Evolutionary conservation across 1,140 invertebrate species (phyloP).

Genomic region (Oncopodura yosiiana): DNA sequence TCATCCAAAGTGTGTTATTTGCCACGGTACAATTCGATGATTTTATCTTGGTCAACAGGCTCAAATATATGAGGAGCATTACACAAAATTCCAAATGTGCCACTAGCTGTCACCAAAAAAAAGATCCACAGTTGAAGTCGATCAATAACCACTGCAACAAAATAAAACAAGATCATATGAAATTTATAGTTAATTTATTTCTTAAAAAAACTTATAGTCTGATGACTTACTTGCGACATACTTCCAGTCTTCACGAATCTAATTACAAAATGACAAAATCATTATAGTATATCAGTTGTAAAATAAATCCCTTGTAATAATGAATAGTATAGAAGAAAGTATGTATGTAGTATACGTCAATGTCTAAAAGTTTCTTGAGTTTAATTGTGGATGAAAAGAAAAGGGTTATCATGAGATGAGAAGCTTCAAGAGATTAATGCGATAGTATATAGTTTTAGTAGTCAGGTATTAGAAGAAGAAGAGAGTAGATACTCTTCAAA

Average conservation of each 20-base stretch:
- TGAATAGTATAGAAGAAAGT: neutral
- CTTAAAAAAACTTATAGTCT: neutral
- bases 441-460: too few species aligned
- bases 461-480: too few species aligned
- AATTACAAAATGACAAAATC: conserved; percentile 22
- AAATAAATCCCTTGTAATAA: too few species aligned
- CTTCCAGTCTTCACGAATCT: conserved; percentile 99
- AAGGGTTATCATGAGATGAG: neutral
- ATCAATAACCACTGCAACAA: conserved; percentile 99
- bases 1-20: too few species aligned
- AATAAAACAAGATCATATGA: neutral
- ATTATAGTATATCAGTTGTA: too few species aligned
- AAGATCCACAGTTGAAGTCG: conserved; percentile 93
- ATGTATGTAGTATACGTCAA: too few species aligned
- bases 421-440: neutral
- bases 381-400: too few species aligned
- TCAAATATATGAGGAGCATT: conserved; percentile 99
- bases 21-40: conserved; percentile 87
- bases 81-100: conserved; percentile 93
- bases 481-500: too few species aligned
- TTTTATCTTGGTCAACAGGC: conserved; percentile 92
- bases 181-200: neutral
- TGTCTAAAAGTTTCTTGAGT: too few species aligned
- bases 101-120: conserved; percentile 86
- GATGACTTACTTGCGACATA: conserved; percentile 66